Conservation (phyloP, 2,797 vertebrate genomes). For the Gambusia yucatana region DNA sequence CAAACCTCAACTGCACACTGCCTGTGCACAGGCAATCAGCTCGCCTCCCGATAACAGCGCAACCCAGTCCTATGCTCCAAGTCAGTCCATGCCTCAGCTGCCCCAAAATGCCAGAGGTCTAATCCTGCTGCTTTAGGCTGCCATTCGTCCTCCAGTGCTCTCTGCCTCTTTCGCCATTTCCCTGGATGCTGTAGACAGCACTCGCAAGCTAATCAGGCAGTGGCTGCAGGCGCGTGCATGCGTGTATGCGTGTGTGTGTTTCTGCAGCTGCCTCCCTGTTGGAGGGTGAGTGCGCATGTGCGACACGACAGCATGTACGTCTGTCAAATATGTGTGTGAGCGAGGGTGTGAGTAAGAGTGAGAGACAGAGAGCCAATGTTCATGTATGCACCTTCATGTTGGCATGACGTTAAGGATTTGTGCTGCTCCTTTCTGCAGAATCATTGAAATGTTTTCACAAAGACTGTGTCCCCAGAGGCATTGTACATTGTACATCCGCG, state of each 20-base stretch:
- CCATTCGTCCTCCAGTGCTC: conserved; percentile 69
- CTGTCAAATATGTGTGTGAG: conserved; percentile 76
- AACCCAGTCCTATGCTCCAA: conserved; percentile 49
- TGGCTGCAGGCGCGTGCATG: conserved; percentile 79
- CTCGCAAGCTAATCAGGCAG: conserved; percentile 84
- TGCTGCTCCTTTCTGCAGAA: conserved; percentile 47
- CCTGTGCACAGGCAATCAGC: conserved; percentile 50
- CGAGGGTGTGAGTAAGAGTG: conserved; percentile 61
- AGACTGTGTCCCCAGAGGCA: conserved; percentile 40
- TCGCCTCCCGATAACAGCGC: conserved; percentile 50
- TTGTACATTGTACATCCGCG: conserved; percentile 13
- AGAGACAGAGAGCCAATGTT: conserved; percentile 70
- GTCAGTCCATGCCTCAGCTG: conserved; percentile 68
- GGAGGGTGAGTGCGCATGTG: conserved; percentile 77
- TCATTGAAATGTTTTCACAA: conserved; percentile 40
- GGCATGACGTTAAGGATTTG: conserved; percentile 46
- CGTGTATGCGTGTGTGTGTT: conserved; percentile 60
- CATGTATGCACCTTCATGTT: conserved; percentile 64
- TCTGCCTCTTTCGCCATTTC: conserved; percentile 79
- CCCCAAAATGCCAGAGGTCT: conserved; percentile 60
- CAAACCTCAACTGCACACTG: conserved; percentile 48
- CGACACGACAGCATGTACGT: conserved; percentile 78
- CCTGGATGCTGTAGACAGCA: conserved; percentile 83
- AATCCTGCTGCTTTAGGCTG: conserved; percentile 70
- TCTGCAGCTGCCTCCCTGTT: conserved; percentile 53